A percentile compares a stretch with the other conserved stretches of the same genome.
Evolutionary conservation across 2,888 invertebrate species (phyloP).

Genomic region (Callosobruchus maculatus): DNA sequence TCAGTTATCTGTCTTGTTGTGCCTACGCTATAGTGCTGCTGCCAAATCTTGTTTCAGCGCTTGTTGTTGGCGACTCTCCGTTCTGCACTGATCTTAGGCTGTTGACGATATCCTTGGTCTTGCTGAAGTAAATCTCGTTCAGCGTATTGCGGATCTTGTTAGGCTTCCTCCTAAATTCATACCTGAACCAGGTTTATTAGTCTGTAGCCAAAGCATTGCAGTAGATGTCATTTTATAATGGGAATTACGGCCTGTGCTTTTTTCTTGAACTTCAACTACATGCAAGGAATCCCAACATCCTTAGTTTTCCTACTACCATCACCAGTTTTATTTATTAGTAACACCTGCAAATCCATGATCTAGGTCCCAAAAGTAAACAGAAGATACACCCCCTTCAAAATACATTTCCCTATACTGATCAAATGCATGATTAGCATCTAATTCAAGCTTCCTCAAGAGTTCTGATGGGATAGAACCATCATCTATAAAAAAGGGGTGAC

Average conservation of each 20-base stretch:
- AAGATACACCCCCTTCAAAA: slow-evolving; percentile 98
- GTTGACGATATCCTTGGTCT: slow-evolving; percentile 97
- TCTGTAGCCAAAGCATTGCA: slow-evolving; percentile 99
- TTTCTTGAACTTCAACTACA: slow-evolving; percentile 97
- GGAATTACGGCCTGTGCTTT: slow-evolving; percentile 87
- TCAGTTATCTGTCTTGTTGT: slow-evolving; percentile 60
- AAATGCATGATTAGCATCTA: slow-evolving; percentile 97
- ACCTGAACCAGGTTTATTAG: slow-evolving; percentile 93
- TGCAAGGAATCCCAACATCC: slow-evolving; percentile 99
- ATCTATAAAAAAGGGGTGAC: no score
- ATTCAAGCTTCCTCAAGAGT: slow-evolving; percentile 87
- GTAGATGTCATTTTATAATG: slow-evolving; percentile 99
- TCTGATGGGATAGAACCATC: slow-evolving; percentile 99
- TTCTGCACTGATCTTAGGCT: slow-evolving; percentile 73
- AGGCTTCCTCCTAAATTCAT: slow-evolving; percentile 99
- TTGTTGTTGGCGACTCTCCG: slow-evolving; percentile 79
- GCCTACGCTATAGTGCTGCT: slow-evolving; percentile 76
- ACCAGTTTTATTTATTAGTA: slow-evolving; percentile 97
- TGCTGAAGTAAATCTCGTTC: slow-evolving; percentile 99
- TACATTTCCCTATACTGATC: slow-evolving; percentile 99
- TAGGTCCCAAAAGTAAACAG: slow-evolving; percentile 98
- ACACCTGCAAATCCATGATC: slow-evolving; percentile 96
- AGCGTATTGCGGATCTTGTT: slow-evolving; percentile 95
- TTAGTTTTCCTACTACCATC: slow-evolving; percentile 97
- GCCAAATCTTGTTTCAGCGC: slow-evolving; percentile 84